Evolutionary conservation across 2,888 invertebrate genomes (phyloP), one percentile per base, ranked within the genome.

Genomic region (Onthophagus sagittarius): DNA sequence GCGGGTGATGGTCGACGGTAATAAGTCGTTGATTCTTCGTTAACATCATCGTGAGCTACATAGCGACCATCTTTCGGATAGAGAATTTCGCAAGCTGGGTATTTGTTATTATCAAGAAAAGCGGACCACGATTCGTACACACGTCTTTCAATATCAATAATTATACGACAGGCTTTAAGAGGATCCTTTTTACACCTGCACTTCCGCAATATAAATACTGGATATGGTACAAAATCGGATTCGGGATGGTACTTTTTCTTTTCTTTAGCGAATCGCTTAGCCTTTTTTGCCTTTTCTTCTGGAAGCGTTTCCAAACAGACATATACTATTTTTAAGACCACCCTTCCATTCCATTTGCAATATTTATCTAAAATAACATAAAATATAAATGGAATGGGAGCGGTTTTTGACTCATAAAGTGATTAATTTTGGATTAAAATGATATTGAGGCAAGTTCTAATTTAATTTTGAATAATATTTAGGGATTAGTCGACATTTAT

Each of bases 51-150:
- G 15, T 67, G 67, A 23, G 23, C 23, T 2, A 23, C 23, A 72
- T 84, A 84, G 62, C 79, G 78, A 64, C 90, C 90, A 81, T 87
- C 83, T 77, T 86, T 84, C 1, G 90, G 90, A 39, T 87, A 85
- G 77, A 88, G 85, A 73, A 89, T 85, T 31, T 88, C 86, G 83
- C 89, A 88, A 82, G 88, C 84, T 2, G 87, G 86, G 15, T 88
- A 81, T 69, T 87, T 88, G 79, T 90, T 90, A 64, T 86, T 82
- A 9, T 80, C 81, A 73, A 89, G 80, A 81, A 88, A 90, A 0
- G 86, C 84, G 9, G 85, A 78, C 90, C 90, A 90, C 71, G 83
- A 83, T 5, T 86, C 82, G 76, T 90, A 90, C 0, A 88, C 87
- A 73, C 90, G 84, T 11, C 86, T 86, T 78, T 85, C 77, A 69